Conservation (phyloP, 2,113 vertebrate species). For the Chaetops frenatus region DNA sequence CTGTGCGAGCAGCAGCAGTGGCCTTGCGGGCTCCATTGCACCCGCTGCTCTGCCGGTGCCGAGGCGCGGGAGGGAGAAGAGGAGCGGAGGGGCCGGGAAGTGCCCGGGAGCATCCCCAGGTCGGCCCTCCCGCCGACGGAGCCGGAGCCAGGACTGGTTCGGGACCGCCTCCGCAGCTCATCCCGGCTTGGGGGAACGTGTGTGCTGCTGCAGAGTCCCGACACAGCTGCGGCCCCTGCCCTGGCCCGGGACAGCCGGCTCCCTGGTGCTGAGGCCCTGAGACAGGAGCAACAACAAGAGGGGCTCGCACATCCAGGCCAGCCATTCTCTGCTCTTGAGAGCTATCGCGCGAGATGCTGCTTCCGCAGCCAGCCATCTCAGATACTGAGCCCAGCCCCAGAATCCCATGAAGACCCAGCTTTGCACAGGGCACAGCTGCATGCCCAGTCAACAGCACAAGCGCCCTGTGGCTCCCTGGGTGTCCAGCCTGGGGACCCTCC, state of each 20-base stretch:
- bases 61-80: not conserved
- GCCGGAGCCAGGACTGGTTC: not conserved
- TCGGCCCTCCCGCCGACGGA: not conserved
- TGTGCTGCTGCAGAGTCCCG: not conserved
- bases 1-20: not conserved
- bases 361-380: not conserved
- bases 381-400: not conserved
- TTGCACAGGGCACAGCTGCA: not conserved
- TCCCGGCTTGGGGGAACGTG: rapidly evolving
- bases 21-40: not conserved
- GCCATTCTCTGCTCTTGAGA: not conserved
- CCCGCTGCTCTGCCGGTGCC: too few species aligned
- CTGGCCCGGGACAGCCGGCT: not conserved
- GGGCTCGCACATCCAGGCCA: not conserved
- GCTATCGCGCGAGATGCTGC: not conserved
- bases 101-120: not conserved
- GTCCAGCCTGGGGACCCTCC: not conserved
- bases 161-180: not conserved
- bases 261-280: not conserved
- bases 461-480: not conserved
- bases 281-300: not conserved
- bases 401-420: not conserved
- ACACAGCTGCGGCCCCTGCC: not conserved
- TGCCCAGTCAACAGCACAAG: not conserved
- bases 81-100: not conserved